Conservation (phyloP, 2,113 vertebrate genomes). For the Pampusana beccarii region DNA sequence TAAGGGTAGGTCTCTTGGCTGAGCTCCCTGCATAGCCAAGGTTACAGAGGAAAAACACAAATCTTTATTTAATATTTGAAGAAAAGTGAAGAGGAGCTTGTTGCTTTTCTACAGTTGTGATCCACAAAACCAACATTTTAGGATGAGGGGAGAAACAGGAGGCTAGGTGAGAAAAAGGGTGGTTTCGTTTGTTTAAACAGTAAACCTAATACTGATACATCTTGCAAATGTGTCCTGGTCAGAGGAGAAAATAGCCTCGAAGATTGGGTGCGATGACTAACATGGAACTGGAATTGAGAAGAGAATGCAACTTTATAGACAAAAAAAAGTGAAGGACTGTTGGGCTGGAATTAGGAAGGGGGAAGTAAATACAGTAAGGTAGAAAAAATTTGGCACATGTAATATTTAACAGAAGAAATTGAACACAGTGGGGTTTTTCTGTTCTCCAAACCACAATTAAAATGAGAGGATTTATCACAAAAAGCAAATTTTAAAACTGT, state of each 20-base stretch:
- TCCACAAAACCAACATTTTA: background rate
- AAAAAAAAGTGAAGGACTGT: background rate
- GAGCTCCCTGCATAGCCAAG: background rate
- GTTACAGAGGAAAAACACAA: background rate
- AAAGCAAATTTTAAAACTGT: background rate
- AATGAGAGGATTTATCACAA: background rate
- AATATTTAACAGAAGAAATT: background rate
- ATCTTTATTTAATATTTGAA: background rate
- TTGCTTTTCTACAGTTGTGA: background rate
- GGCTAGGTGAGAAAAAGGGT: background rate
- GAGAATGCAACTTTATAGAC: background rate
- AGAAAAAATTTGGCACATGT: fast-evolving
- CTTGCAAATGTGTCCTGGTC: background rate
- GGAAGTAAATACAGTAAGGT: background rate
- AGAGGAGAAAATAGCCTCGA: background rate
- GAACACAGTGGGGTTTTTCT: background rate
- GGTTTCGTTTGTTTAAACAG: background rate
- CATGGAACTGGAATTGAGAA: background rate
- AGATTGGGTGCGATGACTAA: background rate
- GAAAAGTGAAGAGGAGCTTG: background rate
- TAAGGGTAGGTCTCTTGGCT: background rate
- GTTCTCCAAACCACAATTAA: background rate
- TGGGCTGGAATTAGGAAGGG: background rate
- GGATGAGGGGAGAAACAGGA: background rate
- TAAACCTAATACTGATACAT: background rate